Conservation (phyloP, 2,888 invertebrate species). For the Ophion ventricosus region DNA sequence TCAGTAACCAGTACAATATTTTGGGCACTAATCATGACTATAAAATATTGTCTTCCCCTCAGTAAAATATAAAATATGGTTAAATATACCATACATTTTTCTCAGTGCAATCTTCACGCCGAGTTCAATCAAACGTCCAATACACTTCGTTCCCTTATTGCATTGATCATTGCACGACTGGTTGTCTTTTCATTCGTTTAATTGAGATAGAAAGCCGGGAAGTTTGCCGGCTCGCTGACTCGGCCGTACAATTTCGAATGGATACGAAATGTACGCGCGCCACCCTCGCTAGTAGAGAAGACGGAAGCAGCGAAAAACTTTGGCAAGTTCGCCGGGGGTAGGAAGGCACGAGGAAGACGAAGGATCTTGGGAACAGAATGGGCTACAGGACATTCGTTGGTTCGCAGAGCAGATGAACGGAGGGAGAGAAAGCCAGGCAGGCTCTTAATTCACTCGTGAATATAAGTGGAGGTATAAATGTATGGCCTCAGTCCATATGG, state of each 20-base stretch:
- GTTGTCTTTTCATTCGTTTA: not conserved
- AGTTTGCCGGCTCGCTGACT: not conserved
- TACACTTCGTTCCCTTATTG: not conserved
- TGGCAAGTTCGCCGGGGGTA: not conserved
- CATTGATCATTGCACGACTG: not conserved
- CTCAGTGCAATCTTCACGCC: not conserved
- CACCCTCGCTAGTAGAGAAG: not conserved
- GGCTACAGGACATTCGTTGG: slow-evolving; percentile 20
- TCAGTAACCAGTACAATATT: too few species aligned
- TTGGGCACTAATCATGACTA: too few species aligned
- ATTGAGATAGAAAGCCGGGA: not conserved
- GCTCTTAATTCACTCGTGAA: slow-evolving; percentile 61
- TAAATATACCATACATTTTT: too few species aligned
- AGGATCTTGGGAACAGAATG: slow-evolving; percentile 18
- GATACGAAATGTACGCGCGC: not conserved
- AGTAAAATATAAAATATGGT: too few species aligned
- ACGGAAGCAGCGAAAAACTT: slow-evolving; percentile 15
- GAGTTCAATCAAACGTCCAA: not conserved
- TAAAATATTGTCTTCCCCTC: too few species aligned
- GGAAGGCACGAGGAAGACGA: slow-evolving; percentile 2
- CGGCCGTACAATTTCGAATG: not conserved
- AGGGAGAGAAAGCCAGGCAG: slow-evolving; percentile 21
- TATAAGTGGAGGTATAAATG: slow-evolving; percentile 61
- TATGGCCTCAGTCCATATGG: slow-evolving; percentile 36
- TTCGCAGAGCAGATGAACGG: not conserved